Evolutionary conservation across 2,797 vertebrate species (phyloP).

Genomic region (Novumbra hubbsi): DNA sequence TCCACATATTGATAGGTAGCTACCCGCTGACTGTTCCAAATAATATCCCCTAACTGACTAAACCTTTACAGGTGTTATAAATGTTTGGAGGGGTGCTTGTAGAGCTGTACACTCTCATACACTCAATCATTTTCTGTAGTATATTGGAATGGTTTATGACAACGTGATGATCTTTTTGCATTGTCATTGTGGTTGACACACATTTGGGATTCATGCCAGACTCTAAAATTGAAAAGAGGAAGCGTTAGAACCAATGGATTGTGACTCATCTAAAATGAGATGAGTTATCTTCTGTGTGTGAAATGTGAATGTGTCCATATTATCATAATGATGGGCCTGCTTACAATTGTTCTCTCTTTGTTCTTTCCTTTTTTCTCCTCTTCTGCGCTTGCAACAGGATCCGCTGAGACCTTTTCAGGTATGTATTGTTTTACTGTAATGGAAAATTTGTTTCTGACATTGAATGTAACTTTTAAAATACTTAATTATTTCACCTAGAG

Average conservation of each 20-base stretch:
- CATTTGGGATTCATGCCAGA: background rate
- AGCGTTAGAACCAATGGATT: slow-evolving; percentile 26
- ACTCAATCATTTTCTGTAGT: background rate
- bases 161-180: background rate
- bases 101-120: background rate
- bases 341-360: slow-evolving; percentile 61
- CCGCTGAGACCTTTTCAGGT: slow-evolving; percentile 80
- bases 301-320: slow-evolving; percentile 23
- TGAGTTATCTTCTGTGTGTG: background rate
- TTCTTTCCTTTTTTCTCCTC: slow-evolving; percentile 58
- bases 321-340: slow-evolving; percentile 26
- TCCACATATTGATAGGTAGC: slow-evolving; percentile 27
- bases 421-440: slow-evolving; percentile 52
- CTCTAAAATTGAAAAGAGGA: background rate
- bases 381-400: slow-evolving; percentile 70
- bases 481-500: background rate
- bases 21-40: slow-evolving; percentile 36
- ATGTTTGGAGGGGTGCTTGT: background rate
- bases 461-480: background rate
- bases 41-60: background rate
- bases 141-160: background rate
- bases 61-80: background rate
- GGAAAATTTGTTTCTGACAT: slow-evolving; percentile 49
- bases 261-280: slow-evolving; percentile 21
- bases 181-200: background rate